Percentiles rank a stretch among this genome's conserved stretches.
Conservation (phyloP, 2,888 invertebrate genomes). For the Ecdyonurus torrentis region DNA sequence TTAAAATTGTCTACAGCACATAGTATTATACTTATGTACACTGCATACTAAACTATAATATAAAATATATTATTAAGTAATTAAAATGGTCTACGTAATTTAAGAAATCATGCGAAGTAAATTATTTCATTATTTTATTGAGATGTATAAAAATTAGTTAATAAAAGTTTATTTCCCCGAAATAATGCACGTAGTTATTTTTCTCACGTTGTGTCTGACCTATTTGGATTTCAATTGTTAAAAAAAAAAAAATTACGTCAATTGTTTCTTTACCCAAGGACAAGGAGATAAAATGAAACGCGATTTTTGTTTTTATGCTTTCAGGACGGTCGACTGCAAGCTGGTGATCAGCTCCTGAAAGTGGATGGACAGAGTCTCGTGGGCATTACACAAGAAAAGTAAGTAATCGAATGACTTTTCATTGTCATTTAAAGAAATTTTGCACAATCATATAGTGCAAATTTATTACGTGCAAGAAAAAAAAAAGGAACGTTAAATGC, state of each 20-base stretch:
- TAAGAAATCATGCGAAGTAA: no score
- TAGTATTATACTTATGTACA: no score
- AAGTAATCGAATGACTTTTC: constrained; percentile 16
- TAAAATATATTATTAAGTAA: no score
- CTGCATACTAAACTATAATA: no score
- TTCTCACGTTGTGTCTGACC: no score
- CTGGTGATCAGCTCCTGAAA: constrained; percentile 91
- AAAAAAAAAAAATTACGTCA: background rate
- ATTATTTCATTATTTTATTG: no score
- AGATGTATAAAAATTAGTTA: no score
- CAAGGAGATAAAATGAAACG: background rate
- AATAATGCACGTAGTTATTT: no score
- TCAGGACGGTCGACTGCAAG: constrained; percentile 81
- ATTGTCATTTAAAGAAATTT: background rate
- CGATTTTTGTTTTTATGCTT: no score
- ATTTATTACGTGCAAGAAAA: background rate
- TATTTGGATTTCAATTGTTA: background rate
- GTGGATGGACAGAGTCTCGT: constrained; percentile 94
- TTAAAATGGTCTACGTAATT: no score
- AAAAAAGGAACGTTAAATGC: background rate
- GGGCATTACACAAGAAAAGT: constrained; percentile 54
- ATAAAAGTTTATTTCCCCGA: no score
- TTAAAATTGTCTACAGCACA: no score
- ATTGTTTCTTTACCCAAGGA: background rate
- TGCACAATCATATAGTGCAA: background rate